These are phyloP conservation scores for Gambusia affinis DNA, from an alignment of 2,113 vertebrate genomes.

Conservation along the genomic window DNA sequence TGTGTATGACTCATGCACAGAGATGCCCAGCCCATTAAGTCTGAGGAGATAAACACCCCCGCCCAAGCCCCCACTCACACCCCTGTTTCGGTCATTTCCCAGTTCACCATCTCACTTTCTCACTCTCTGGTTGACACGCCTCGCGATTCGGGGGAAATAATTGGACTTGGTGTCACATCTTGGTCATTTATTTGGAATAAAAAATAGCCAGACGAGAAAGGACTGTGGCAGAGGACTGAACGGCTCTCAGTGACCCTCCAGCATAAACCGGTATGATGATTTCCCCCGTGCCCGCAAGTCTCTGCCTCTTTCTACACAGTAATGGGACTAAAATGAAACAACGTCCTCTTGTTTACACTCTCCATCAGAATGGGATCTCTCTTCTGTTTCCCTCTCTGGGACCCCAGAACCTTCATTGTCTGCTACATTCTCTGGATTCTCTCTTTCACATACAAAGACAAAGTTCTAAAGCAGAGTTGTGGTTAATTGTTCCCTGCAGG, in stretches of 20 bases:
- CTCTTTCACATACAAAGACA: constrained; percentile 28
- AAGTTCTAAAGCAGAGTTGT: not conserved
- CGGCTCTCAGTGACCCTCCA: constrained; percentile 57
- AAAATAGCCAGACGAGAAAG: constrained; percentile 27
- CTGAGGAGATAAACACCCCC: constrained; percentile 57
- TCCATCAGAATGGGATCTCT: constrained; percentile 46
- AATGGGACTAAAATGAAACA: constrained; percentile 66
- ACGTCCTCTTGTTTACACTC: constrained; percentile 59
- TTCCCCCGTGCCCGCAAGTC: constrained; percentile 10
- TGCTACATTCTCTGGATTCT: constrained; percentile 20
- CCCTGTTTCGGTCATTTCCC: constrained; percentile 45
- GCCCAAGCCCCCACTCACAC: constrained; percentile 17
- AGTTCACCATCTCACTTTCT: constrained; percentile 18
- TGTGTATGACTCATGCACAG: constrained; percentile 58
- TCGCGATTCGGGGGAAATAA: constrained; percentile 50
- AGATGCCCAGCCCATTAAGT: constrained; percentile 48
- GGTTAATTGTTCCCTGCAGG: constrained; percentile 41
- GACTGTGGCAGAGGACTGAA: constrained; percentile 16
- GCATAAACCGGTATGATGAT: constrained; percentile 51
- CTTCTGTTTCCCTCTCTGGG: constrained; percentile 41
- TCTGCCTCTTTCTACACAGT: constrained; percentile 50
- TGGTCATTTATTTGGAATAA: constrained; percentile 44
- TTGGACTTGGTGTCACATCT: constrained; percentile 49
- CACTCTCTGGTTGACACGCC: constrained; percentile 40
- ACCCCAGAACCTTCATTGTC: constrained; percentile 48